Conservation (phyloP, 2,113 vertebrate genomes). For the Pontoporia blainvillei region DNA sequence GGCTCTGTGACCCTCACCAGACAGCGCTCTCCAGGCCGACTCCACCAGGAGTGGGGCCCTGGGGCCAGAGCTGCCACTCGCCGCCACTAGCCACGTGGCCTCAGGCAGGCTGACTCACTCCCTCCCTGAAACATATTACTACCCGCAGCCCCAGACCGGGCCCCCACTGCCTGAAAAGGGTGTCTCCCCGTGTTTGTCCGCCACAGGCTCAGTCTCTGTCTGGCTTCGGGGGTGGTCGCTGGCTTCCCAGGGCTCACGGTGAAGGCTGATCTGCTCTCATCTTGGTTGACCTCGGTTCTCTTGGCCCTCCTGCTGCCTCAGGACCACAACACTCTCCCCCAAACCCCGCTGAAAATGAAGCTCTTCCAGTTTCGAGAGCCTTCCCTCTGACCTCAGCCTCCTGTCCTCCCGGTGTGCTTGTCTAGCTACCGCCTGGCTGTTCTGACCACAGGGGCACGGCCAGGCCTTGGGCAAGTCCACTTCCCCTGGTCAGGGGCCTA, state of each 20-base stretch:
- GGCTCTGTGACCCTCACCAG: background rate
- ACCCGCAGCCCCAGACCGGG: background rate
- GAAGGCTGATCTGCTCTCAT: background rate
- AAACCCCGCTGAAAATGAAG: background rate
- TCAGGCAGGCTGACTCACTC: background rate
- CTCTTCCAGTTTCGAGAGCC: background rate
- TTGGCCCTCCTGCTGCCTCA: background rate
- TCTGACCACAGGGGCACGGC: background rate
- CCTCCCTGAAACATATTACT: background rate
- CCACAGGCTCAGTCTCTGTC: background rate
- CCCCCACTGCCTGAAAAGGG: rapidly evolving
- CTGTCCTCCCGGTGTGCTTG: background rate
- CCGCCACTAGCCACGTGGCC: background rate
- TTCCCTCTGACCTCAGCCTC: background rate
- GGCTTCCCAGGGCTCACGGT: background rate
- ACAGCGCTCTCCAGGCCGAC: background rate
- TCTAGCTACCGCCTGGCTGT: too few species aligned
- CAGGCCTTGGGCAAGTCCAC: background rate
- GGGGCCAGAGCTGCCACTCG: background rate
- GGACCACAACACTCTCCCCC: background rate
- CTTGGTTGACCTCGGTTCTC: background rate
- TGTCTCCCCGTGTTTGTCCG: rapidly evolving
- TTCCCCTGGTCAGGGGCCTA: background rate
- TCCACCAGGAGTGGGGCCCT: background rate
- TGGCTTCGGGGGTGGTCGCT: background rate